A percentile compares a stretch with the other conserved stretches of the same genome.
These are phyloP conservation scores for Meloidogyne floridensis DNA, from an alignment of 1,140 invertebrate genomes.

Conservation along the genomic window DNA sequence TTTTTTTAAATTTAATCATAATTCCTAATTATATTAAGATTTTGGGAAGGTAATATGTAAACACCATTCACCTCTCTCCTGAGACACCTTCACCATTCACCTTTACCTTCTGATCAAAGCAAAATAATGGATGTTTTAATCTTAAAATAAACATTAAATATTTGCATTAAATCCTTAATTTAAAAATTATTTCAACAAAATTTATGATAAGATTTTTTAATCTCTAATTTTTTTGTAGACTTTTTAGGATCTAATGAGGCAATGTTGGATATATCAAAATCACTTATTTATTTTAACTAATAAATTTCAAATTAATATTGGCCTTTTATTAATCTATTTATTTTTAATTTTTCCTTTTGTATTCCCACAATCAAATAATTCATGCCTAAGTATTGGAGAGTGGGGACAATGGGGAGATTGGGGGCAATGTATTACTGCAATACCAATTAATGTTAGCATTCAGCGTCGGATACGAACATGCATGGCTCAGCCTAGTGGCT, in stretches of 20 bases:
- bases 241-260: neutral
- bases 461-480: constrained; percentile 25
- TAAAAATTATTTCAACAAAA: too few relatives aligned
- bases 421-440: constrained; percentile 9
- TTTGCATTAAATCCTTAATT: too few relatives aligned
- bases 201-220: too few relatives aligned
- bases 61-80: too few relatives aligned
- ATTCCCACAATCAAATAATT: neutral
- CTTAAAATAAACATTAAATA: too few relatives aligned
- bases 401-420: constrained; percentile 26
- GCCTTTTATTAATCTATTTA: neutral
- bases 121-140: too few relatives aligned
- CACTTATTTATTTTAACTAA: neutral
- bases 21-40: neutral
- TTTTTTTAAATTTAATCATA: neutral
- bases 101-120: too few relatives aligned
- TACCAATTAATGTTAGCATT: neutral
- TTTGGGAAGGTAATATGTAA: too few relatives aligned
- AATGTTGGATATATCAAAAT: neutral
- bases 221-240: neutral
- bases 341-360: neutral
- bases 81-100: too few relatives aligned
- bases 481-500: neutral
- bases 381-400: constrained; percentile 7
- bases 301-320: neutral